Conservation (phyloP, 2,888 invertebrate species). For the Scaptomyza tumidula region DNA sequence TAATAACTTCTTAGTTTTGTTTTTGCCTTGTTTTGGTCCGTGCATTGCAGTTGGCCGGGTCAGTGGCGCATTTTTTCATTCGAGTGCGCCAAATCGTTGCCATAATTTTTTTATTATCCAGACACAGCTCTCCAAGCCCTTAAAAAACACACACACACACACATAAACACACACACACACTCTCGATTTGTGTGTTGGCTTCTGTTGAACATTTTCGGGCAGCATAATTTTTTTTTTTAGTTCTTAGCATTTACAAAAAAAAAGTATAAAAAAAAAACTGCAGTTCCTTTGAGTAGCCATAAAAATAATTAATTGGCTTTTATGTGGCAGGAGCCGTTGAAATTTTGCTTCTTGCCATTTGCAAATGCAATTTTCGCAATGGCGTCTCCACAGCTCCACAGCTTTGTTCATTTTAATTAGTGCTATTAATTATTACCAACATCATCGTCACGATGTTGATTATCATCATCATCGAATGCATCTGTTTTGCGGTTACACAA, state of each 20-base stretch:
- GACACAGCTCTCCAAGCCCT: slow-evolving; percentile 28
- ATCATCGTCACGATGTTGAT: slow-evolving; percentile 5
- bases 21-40: slow-evolving; percentile 21
- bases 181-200: slow-evolving; percentile 36
- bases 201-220: slow-evolving; percentile 50
- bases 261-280: slow-evolving; percentile 7
- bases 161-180: slow-evolving; percentile 13
- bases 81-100: slow-evolving; percentile 76
- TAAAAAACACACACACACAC: slow-evolving; percentile 21
- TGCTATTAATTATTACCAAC: slow-evolving; percentile 61
- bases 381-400: slow-evolving; percentile 33
- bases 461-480: slow-evolving; percentile 25
- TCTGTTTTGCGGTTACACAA: slow-evolving; percentile 64
- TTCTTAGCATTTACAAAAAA: slow-evolving; percentile 21
- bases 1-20: background rate
- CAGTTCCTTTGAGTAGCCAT: slow-evolving; percentile 66
- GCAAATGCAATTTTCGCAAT: slow-evolving; percentile 39
- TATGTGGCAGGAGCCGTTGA: slow-evolving; percentile 78
- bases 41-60: slow-evolving; percentile 54
- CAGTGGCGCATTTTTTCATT: slow-evolving; percentile 65
- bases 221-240: slow-evolving; percentile 12
- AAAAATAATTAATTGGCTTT: slow-evolving; percentile 79
- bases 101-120: slow-evolving; percentile 77
- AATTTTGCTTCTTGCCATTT: slow-evolving; percentile 51
- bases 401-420: slow-evolving; percentile 63